Evolutionary conservation across 2,888 invertebrate species (phyloP).

Genomic region (Stegana nigrithorax): DNA sequence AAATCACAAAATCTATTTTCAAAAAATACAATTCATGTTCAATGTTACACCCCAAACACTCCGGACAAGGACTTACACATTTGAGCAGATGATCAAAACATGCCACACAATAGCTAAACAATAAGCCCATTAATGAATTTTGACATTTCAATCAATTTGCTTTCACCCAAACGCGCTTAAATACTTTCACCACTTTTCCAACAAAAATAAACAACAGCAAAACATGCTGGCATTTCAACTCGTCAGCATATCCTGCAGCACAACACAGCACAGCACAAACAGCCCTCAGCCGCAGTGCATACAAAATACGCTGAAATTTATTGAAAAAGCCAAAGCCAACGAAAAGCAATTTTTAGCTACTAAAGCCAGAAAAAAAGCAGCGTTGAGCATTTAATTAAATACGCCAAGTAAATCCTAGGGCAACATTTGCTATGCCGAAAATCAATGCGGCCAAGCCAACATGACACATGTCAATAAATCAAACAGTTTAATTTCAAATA

Average conservation of each 20-base stretch:
- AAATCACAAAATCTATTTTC: too few relatives aligned
- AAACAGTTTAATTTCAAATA: conserved; percentile 54
- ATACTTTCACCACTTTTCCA: conserved; percentile 7
- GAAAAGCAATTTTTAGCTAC: neutral
- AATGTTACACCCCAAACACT: too few relatives aligned
- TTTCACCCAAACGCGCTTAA: conserved; percentile 9
- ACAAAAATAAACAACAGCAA: neutral
- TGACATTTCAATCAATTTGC: conserved; percentile 59
- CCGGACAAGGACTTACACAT: conserved; percentile 14
- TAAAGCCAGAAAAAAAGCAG: too few relatives aligned
- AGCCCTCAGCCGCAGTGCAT: too few relatives aligned
- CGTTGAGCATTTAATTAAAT: neutral
- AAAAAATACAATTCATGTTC: too few relatives aligned
- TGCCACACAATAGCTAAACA: conserved; percentile 14
- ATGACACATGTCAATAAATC: conserved; percentile 48
- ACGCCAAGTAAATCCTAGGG: neutral
- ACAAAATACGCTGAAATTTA: neutral
- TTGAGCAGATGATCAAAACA: conserved; percentile 12
- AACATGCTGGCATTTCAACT: conserved; percentile 2
- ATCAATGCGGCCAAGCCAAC: neutral
- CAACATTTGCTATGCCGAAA: neutral
- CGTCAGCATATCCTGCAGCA: neutral
- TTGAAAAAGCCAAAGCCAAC: too few relatives aligned
- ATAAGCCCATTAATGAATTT: conserved; percentile 53
- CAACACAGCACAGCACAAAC: too few relatives aligned